Base-by-base conservation (phyloP, 2,888 invertebrate genomes). In the Cremastinae sp. region DNA sequence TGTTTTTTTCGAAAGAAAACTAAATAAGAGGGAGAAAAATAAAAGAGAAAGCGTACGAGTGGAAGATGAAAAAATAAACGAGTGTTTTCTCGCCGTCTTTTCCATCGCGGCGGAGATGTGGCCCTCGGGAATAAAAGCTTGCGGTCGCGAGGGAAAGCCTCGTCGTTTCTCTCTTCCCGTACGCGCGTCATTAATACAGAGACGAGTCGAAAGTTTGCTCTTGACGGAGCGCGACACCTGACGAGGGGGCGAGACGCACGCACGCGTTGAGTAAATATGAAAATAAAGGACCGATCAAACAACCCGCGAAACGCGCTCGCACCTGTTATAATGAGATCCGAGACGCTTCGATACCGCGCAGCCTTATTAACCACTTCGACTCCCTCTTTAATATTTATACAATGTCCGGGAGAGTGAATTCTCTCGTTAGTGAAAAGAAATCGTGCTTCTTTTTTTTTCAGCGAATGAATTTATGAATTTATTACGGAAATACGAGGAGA, bases 321-420 rank as follows among this genome's bases (percentile, higher is more conserved):
- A 88, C 86, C 88, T 88, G 88, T 88, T 87, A 86, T 84, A 86
- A 86, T 82, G 83, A 81, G 84, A 81, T 28, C 81, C 82, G 53
- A 81, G 80, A 74, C 77, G 56, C 71, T 70, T 7, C 10, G 22
- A 43, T 41, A 41, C 36, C 53, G 54, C 20, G 69, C 79, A 81
- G 82, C 82, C 82, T 84, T 81, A 81, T 83, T 79, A 80, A 80
- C 80, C 74, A 78, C 71, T 61, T 72, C 78, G 65, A 77, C 66
- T 49, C 69, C 28, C 28, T 49, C 70, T 78, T 76, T 78, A 70
- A 75, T 77, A 77, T 78, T 78, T 75, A 69, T 77, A 75, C 70
- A 64, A 54, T 74, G 72, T 59, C 51, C 65, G 18, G 38, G 18
- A 20, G 22, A 12, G 38, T 12, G 68, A 59, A 38, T 70, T 70